Evolutionary conservation across 2,113 vertebrate species (phyloP), one percentile per base, ranked within the genome.

Genomic region (Catharus bicknelli): DNA sequence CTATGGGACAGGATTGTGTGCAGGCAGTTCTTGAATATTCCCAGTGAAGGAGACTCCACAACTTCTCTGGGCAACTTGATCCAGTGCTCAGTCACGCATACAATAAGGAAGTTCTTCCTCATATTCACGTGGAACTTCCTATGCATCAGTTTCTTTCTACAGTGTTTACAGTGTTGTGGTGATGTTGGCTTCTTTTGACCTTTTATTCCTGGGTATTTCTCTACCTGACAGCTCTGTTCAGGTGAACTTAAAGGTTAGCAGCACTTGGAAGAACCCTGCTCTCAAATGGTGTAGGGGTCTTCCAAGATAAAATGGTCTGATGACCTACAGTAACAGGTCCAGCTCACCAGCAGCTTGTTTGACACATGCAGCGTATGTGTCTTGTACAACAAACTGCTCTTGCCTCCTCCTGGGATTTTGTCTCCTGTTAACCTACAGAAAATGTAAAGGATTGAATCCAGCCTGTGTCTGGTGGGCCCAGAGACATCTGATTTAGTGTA

Each of bases 311-410:
- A 30, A 0, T 22, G 45, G 12, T 73, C 34, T 62, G 29, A 40
- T 66, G 21, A 36, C 45, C 58, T 45, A 13, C 11, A 57, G 21
- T 50, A 89, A 32, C 21, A 36, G 64, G 22, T 66, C 26, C 53
- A 81, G 48, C 64, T 40, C 61, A 86, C 45, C 26, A 76, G 53
- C 42, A 74, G 5, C 58, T 69, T 2, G 0, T 67, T 85, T 72
- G 38, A 19, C 47, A 30, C 0, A 2, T n/a, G 20, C 34, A 80
- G 54, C 40, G 5, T 43, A 13, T 1, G 1, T 42, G 16, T 68
- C 21, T 51, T 45, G 9, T 43, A 47, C 47, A 80, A 22, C 42
- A 72, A 70, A 25, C 29, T 0, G 0, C 22, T 89, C 36, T 61
- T 76, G 26, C 23, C 15, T 76, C 11, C 25, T 32, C 1, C 20